These are phyloP conservation scores for Strongylocentrotus purpuratus DNA, from an alignment of 35 echinoderm and acorn worm species.

Conservation along the genomic window DNA sequence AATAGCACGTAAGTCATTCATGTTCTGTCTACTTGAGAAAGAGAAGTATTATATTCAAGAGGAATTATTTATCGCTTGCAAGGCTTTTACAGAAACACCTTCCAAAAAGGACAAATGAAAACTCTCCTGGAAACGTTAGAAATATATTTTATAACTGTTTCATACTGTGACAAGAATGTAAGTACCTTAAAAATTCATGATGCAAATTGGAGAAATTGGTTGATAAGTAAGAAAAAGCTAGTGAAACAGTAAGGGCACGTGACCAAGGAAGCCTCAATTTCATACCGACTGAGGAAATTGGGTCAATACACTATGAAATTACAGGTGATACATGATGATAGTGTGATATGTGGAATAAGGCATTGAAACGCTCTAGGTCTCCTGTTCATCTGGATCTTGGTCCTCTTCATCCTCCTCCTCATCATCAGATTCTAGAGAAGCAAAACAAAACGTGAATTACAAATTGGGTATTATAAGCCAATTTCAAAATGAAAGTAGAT, in stretches of 20 bases:
- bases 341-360: background rate
- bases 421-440: too few species aligned
- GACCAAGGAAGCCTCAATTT: background rate
- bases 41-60: background rate
- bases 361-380: background rate
- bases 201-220: too few species aligned
- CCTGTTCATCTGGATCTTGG: background rate
- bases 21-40: background rate
- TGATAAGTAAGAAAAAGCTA: too few species aligned
- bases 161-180: too few species aligned
- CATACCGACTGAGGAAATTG: background rate
- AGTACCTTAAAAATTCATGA: too few species aligned
- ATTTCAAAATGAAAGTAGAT: too few species aligned
- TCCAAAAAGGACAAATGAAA: background rate
- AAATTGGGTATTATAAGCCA: too few species aligned
- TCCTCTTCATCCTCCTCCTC: background rate
- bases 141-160: too few species aligned
- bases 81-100: background rate
- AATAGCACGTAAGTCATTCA: background rate
- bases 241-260: background rate
- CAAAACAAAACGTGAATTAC: too few species aligned
- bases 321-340: constrained; percentile 3
- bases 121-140: background rate
- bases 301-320: background rate
- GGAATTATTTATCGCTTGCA: background rate